Evolutionary conservation across 2,113 vertebrate genomes (phyloP), one percentile per base, ranked within the genome.

Genomic region (Zeus faber): DNA sequence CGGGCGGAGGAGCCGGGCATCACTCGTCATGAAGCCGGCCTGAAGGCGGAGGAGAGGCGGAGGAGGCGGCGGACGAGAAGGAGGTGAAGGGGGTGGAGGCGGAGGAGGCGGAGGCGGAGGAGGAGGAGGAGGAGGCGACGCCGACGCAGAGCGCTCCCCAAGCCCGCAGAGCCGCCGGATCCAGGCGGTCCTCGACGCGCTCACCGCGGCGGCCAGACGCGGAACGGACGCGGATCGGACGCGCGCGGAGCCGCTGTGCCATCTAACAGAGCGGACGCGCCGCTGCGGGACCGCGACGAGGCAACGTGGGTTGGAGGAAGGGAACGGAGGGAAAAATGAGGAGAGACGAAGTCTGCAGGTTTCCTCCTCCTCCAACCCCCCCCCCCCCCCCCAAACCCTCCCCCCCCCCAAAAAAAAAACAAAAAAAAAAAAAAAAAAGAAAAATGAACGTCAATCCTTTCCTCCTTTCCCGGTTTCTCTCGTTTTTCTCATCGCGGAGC

Each of bases 1-100:
- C 80, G 66, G 77, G 65, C 75, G 72, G 62, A 64, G 80, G 76
- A 82, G 76, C 79, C 80, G 86, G 84, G 67, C 86, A 88, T 89
- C 83, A 82, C 78, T 84, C 81, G 65, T 65, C 84, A 77, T 70
- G 72, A 70, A 83, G 79, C 82, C 87, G 80, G 65, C 43, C 62
- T 62, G 72, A 54, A 26, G 70, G 67, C 64, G 4, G 73, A 54
- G 65, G 55, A 73, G 73, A 54, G 65, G 55, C 71, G 5, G 49
- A 49, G 47, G 53, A 58, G 6, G 6, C 10, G 35, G 35, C 3
- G 67, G 73, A 39, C 65, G 49, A 46, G 70, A 63, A 41, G 64
- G 60, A 72, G 51, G 43, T 70, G 52, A 58, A 45, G 18, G 50
- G 41, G 33, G 54, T 53, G 51, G 58, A 1, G 63, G 47, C 24